Conservation (phyloP, 2,797 vertebrate genomes). For the Pangasius djambal region DNA sequence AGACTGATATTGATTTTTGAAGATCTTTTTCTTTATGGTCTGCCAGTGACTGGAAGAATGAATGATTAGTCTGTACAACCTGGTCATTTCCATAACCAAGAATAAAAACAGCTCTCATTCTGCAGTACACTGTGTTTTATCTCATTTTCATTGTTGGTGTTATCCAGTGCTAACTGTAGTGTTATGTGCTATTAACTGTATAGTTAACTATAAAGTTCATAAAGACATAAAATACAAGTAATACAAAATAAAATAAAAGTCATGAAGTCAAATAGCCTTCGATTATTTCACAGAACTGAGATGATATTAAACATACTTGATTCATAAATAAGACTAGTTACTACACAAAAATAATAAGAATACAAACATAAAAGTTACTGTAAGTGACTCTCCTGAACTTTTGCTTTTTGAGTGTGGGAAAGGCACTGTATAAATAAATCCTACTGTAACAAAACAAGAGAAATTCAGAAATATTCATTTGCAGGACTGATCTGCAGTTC, state of each 20-base stretch:
- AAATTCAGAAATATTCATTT: not conserved
- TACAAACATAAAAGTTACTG: not conserved
- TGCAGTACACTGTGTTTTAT: not conserved
- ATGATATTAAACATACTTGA: conserved; percentile 16
- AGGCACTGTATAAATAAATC: not conserved
- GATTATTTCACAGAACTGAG: conserved; percentile 15
- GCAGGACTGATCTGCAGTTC: not conserved
- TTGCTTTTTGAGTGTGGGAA: not conserved
- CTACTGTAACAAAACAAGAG: not conserved
- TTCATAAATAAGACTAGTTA: conserved; percentile 29
- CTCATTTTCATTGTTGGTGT: not conserved
- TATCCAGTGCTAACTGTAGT: not conserved
- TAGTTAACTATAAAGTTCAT: not conserved
- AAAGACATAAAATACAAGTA: not conserved
- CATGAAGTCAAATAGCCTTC: not conserved
- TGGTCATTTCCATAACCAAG: not conserved
- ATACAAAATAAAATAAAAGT: too few species aligned
- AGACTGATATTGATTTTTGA: not conserved
- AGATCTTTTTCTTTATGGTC: not conserved
- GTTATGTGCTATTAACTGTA: not conserved
- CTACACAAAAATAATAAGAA: not conserved
- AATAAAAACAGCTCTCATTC: not conserved
- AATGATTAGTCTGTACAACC: not conserved
- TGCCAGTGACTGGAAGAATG: not conserved
- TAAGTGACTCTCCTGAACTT: not conserved